Conservation (phyloP, 2,888 invertebrate species). For the Chaetogeoica ovagalla region DNA sequence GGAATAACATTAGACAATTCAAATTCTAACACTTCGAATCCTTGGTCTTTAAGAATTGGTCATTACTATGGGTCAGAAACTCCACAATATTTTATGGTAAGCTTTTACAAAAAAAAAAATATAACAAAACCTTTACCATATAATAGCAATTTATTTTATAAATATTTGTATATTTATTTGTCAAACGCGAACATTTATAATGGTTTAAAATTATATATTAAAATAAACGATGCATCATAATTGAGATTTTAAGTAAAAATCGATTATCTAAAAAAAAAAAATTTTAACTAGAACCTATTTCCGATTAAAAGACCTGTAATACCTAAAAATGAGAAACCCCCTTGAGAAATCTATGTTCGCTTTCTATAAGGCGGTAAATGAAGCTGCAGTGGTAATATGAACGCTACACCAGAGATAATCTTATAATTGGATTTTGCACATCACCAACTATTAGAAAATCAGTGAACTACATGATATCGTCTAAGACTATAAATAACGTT, state of each 20-base stretch:
- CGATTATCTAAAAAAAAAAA: too few relatives aligned
- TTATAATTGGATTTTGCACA: conserved; percentile 1
- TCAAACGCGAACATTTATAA: too few relatives aligned
- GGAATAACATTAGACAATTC: conserved; percentile 15
- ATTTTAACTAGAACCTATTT: too few relatives aligned
- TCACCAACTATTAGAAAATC: conserved; percentile 13
- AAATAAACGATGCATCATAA: too few relatives aligned
- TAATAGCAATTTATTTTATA: not conserved
- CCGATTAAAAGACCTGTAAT: too few relatives aligned
- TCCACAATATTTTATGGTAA: conserved; percentile 40
- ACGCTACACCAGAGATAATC: not conserved
- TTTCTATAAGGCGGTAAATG: not conserved
- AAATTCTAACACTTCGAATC: not conserved
- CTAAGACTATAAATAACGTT: not conserved
- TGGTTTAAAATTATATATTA: too few relatives aligned
- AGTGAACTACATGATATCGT: not conserved
- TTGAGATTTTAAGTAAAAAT: too few relatives aligned
- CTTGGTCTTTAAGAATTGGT: conserved; percentile 34
- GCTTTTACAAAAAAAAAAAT: not conserved
- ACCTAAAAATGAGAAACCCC: too few relatives aligned
- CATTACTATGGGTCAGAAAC: conserved; percentile 9
- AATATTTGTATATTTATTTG: not conserved
- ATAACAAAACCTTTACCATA: not conserved
- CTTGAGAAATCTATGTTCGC: too few relatives aligned
- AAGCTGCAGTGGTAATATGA: not conserved